A percentile compares a stretch with the other conserved stretches of the same genome.
These are phyloP conservation scores for Gryllus longicercus DNA, from an alignment of 2,888 invertebrate genomes.

Conservation along the genomic window DNA sequence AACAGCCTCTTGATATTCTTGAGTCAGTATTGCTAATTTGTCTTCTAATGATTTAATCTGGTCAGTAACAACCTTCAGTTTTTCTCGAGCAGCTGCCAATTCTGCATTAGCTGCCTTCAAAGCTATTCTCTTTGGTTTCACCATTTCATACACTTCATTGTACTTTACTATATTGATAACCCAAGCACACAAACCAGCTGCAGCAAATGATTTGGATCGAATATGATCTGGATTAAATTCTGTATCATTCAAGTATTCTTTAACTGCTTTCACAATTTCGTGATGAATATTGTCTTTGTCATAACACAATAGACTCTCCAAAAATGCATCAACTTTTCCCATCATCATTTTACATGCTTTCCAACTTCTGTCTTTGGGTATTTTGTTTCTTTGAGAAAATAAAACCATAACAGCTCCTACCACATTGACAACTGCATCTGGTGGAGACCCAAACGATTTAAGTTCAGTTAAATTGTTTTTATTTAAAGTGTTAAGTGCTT, in stretches of 20 bases:
- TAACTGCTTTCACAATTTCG: slow-evolving; percentile 77
- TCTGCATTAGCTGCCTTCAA: slow-evolving; percentile 82
- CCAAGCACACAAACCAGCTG: slow-evolving; percentile 92
- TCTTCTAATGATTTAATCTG: slow-evolving; percentile 67
- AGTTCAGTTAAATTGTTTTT: slow-evolving; percentile 91
- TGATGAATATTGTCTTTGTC: slow-evolving; percentile 92
- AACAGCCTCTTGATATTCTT: slow-evolving; percentile 81
- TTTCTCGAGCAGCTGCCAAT: slow-evolving; percentile 74
- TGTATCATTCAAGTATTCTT: slow-evolving; percentile 59
- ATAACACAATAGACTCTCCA: slow-evolving; percentile 77
- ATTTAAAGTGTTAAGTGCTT: slow-evolving; percentile 86
- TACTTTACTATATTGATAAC: slow-evolving; percentile 88
- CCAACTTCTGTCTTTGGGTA: slow-evolving; percentile 90
- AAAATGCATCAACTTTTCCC: slow-evolving; percentile 84
- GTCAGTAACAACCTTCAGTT: slow-evolving; percentile 69
- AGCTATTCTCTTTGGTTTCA: slow-evolving; percentile 87
- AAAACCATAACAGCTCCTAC: slow-evolving; percentile 83
- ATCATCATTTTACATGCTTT: slow-evolving; percentile 86
- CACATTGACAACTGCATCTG: slow-evolving; percentile 82
- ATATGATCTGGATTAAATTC: slow-evolving; percentile 85
- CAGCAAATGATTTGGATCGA: slow-evolving; percentile 80
- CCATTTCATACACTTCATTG: slow-evolving; percentile 85
- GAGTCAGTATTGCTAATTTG: slow-evolving; percentile 69
- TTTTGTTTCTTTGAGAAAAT: slow-evolving; percentile 76
- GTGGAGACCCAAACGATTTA: slow-evolving; percentile 90